Percentiles rank a stretch among this genome's conserved stretches.
These are phyloP conservation scores for Oplegnathus fasciatus DNA, from an alignment of 2,113 vertebrate species.

Conservation along the genomic window DNA sequence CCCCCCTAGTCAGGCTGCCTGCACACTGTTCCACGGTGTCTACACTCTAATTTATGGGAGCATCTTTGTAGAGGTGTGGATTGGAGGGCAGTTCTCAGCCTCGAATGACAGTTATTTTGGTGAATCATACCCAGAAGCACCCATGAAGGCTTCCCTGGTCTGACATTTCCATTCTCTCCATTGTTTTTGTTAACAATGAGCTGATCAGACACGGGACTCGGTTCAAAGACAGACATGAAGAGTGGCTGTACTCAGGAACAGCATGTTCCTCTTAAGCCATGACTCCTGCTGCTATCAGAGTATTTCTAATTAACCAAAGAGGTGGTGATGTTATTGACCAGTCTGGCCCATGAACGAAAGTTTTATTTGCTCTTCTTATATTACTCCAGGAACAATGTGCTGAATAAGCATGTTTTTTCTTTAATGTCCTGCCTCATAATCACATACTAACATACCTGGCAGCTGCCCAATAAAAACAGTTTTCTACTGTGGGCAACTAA, in stretches of 20 bases:
- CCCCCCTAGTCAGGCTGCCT: not conserved
- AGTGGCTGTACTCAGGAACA: slow-evolving; percentile 7
- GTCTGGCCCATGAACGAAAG: not conserved
- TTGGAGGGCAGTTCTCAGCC: not conserved
- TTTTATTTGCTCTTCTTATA: not conserved
- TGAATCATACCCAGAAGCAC: not conserved
- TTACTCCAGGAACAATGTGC: not conserved
- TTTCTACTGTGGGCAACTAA: not conserved
- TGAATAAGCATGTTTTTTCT: not conserved
- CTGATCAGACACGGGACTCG: not conserved
- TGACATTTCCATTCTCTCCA: not conserved
- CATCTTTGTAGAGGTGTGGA: not conserved
- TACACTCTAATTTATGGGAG: not conserved
- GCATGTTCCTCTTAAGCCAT: slow-evolving; percentile 15
- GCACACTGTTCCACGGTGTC: not conserved
- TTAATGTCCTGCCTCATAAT: not conserved
- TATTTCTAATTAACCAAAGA: slow-evolving; percentile 31
- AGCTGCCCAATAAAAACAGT: not conserved
- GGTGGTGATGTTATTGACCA: slow-evolving; percentile 25
- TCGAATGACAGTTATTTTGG: not conserved
- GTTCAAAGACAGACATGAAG: not conserved
- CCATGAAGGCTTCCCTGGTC: not conserved
- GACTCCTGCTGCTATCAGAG: slow-evolving; percentile 31
- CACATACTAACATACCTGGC: not conserved
- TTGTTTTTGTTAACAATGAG: slow-evolving; percentile 9